phyloP scores from a whole-genome alignment of 2,888 invertebrate species.

The Danaus chrysippus region DNA sequence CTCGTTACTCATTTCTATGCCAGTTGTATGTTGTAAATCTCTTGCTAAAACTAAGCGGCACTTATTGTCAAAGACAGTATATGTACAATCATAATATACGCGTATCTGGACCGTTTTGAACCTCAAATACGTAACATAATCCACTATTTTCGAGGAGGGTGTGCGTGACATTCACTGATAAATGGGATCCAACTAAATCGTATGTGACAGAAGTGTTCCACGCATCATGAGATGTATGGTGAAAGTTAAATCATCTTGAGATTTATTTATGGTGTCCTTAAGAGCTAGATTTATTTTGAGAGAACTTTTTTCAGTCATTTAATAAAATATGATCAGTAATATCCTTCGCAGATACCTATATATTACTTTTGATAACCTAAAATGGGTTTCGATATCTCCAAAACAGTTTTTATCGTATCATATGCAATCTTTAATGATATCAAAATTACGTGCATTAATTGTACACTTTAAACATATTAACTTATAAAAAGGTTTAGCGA shows the following conservation, averaged over 20 bases:
- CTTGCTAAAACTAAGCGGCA: slow-evolving; percentile 3
- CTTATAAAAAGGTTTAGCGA: too few relatives aligned
- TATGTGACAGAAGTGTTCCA: slow-evolving; percentile 53
- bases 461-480: too few relatives aligned
- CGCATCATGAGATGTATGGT: slow-evolving; percentile 52
- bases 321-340: too few relatives aligned
- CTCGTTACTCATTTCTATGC: too few relatives aligned
- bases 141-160: slow-evolving; percentile 37
- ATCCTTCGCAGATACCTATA: too few relatives aligned
- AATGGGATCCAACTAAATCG: slow-evolving; percentile 58
- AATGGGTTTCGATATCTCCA: too few relatives aligned
- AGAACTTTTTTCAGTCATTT: not conserved
- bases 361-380: too few relatives aligned
- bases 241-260: slow-evolving; percentile 45
- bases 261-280: slow-evolving; percentile 15
- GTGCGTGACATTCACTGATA: slow-evolving; percentile 61
- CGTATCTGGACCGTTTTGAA: slow-evolving; percentile 17
- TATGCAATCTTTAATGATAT: too few relatives aligned
- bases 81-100: slow-evolving; percentile 3
- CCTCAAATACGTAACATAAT: slow-evolving; percentile 16
- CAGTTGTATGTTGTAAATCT: not conserved
- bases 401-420: too few relatives aligned
- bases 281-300: not conserved
- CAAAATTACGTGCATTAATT: too few relatives aligned
- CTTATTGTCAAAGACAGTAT: slow-evolving; percentile 1